phyloP scores from a whole-genome alignment of 2,888 invertebrate genomes.

The Agrotis puta region DNA sequence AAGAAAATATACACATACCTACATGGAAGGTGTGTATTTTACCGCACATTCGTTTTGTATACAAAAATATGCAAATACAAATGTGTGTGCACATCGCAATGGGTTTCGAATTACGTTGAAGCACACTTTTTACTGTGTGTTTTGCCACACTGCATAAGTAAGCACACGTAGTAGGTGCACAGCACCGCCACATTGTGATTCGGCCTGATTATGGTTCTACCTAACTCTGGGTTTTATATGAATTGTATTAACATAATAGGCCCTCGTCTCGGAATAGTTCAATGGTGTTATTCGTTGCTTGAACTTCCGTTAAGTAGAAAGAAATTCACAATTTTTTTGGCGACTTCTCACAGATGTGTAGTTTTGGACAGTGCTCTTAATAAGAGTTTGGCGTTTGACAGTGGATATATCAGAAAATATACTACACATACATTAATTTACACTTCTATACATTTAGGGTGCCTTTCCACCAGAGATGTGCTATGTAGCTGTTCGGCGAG shows the following conservation, averaged over 20 bases:
- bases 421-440: too few relatives aligned
- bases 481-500: too few relatives aligned
- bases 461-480: too few relatives aligned
- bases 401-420: too few relatives aligned
- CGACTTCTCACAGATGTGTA: too few relatives aligned
- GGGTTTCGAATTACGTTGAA: slow-evolving; percentile 1
- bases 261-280: not conserved
- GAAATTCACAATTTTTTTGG: not conserved
- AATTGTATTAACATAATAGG: slow-evolving; percentile 1
- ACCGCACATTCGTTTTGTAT: not conserved
- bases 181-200: not conserved
- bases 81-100: slow-evolving; percentile 11
- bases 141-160: not conserved
- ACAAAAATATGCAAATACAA: not conserved
- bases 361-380: too few relatives aligned
- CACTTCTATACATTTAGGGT: too few relatives aligned
- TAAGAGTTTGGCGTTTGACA: too few relatives aligned
- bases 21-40: not conserved
- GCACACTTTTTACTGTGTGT: not conserved
- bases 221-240: not conserved
- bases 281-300: not conserved
- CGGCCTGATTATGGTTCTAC: not conserved
- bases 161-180: not conserved
- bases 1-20: not conserved
- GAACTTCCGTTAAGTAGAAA: not conserved